Base-by-base conservation (phyloP, 2,113 vertebrate species). In the Tringa solitaria region DNA sequence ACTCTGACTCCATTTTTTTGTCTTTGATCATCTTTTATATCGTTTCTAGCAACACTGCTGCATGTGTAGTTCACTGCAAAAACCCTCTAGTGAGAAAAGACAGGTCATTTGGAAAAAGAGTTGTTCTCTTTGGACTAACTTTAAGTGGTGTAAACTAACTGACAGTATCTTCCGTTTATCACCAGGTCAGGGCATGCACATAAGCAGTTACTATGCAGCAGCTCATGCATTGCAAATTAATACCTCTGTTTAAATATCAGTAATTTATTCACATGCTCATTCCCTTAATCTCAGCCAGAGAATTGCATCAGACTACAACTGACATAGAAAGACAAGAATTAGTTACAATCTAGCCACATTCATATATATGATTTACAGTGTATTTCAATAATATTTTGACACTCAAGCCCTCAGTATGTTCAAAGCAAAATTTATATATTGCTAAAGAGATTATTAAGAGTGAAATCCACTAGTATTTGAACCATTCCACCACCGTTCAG, bases 211-310 rank as follows among this genome's bases (percentile, higher is more conserved):
- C 89, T 78, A 70, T 70, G 73, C 83, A 92, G 68, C 73, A 84
- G 76, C 51, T 92, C 80, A 96, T 80, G 73, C 93, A 97, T 43
- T 95, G 83, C 83, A 96, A 95, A 96, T 95, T 74, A 90, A 93
- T 83, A 95, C 89, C 95, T 93, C 94, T 89, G 88, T 92, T 95
- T 95, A 95, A 95, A 90, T 90, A 97, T 74, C 76, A 87, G 76
- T 93, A 93, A 95, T 95, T 96, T 96, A 97, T 95, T 95, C 96
- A 93, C 69, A 78, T n/a, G 54, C 64, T 95, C 68, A 89, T 87
- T 95, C 73, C 60, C 83, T 92, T 90, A 90, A 89, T 92, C 95
- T 95, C 78, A 92, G 51, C 45, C 72, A 91, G 90, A 85, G 78
- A 94, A 91, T 74, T 85, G 50, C 91, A 85, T 89, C 68, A 95